Percentiles rank a stretch among this genome's conserved stretches.
phyloP scores from a whole-genome alignment of 2,888 invertebrate genomes.

The Sarcophaga variegata region DNA sequence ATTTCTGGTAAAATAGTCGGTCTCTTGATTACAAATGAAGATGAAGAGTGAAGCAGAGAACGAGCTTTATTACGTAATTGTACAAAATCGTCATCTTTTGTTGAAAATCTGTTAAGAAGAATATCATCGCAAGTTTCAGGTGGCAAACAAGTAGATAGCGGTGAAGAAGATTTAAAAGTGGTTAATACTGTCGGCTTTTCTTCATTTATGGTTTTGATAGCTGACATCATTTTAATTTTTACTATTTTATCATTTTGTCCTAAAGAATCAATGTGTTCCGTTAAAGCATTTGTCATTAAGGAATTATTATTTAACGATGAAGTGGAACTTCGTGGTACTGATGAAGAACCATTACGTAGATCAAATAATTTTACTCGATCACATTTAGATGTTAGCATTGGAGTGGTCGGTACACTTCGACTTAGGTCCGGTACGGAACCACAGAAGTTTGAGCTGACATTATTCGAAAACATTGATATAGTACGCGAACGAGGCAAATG shows the following conservation, averaged over 20 bases:
- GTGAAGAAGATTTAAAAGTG: conserved; percentile 73
- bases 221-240: conserved; percentile 66
- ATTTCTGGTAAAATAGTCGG: conserved; percentile 76
- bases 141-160: conserved; percentile 20
- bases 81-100: conserved; percentile 51
- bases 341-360: conserved; percentile 21
- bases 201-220: conserved; percentile 30
- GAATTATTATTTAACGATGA: neutral
- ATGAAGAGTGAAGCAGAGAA: conserved; percentile 78
- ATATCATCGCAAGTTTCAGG: conserved; percentile 68
- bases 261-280: conserved; percentile 38
- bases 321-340: conserved; percentile 63
- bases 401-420: conserved; percentile 80
- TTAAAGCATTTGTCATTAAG: conserved; percentile 46
- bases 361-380: conserved; percentile 70
- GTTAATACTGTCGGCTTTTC: conserved; percentile 70
- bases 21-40: conserved; percentile 81
- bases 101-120: conserved; percentile 74
- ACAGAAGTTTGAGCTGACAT: conserved; percentile 76
- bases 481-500: conserved; percentile 84
- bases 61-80: conserved; percentile 71
- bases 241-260: conserved; percentile 41
- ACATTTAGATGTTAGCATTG: conserved; percentile 75
- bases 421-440: conserved; percentile 81
- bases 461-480: conserved; percentile 82